These are phyloP conservation scores for rabbit (Oryctolagus cuniculus) DNA, from an alignment of 2,113 vertebrate species.

Conservation along the genomic window DNA sequence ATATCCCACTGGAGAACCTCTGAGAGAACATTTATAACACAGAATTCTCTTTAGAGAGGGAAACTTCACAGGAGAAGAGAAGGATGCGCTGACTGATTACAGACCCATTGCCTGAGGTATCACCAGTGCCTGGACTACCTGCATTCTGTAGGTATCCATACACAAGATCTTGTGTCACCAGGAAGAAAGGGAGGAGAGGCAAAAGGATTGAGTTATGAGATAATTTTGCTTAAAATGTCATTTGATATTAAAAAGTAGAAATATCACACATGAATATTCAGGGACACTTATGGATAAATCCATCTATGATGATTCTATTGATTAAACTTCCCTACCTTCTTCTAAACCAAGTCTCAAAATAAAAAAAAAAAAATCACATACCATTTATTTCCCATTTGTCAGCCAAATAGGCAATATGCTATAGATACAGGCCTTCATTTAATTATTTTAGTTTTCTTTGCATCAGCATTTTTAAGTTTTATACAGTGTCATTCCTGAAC, in stretches of 20 bases:
- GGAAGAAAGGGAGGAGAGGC: background rate
- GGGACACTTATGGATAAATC: background rate
- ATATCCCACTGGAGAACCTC: background rate
- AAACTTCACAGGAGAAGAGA: background rate
- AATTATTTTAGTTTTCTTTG: background rate
- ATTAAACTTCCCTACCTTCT: background rate
- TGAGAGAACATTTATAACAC: background rate
- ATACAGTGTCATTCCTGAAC: background rate
- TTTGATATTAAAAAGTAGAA: slow-evolving; percentile 1
- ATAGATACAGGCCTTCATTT: background rate
- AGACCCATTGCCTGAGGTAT: background rate
- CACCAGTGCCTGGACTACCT: background rate
- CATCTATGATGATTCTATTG: background rate
- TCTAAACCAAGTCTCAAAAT: background rate
- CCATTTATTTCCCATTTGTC: background rate
- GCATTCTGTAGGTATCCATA: background rate
- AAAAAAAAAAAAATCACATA: background rate
- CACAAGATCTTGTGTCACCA: background rate
- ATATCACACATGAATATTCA: background rate
- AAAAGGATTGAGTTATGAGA: background rate
- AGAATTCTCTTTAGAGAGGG: background rate
- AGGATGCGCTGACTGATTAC: background rate
- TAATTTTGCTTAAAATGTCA: background rate
- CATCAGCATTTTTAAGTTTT: background rate
- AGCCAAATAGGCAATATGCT: background rate